Conservation (phyloP, 1,140 invertebrate species). For the Prorops nasuta region DNA sequence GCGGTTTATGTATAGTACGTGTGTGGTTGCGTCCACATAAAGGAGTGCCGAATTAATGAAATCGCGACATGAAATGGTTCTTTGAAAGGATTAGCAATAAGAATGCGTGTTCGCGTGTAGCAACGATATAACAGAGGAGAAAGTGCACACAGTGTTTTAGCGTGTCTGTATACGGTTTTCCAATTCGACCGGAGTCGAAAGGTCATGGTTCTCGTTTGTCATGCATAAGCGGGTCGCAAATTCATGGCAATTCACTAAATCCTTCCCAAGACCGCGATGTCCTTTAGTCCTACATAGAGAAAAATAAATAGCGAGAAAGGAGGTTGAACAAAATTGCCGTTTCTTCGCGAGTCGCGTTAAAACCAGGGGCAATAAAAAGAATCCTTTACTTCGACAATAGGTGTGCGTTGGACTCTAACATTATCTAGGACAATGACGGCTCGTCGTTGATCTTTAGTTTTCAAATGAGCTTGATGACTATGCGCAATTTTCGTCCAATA, state of each 20-base stretch:
- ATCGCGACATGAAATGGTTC: no score
- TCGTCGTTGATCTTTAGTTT: conserved; percentile 1
- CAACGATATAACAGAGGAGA: no score
- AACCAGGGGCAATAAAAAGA: conserved; percentile 13
- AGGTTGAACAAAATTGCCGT: conserved; percentile 25
- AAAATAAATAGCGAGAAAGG: conserved; percentile 28
- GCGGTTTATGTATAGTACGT: no score
- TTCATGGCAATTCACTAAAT: conserved; percentile 23
- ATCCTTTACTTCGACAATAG: conserved; percentile 19
- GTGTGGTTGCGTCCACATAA: no score
- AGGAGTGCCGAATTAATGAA: no score
- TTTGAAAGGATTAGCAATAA: no score
- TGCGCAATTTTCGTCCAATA: no score
- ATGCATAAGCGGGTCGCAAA: conserved; percentile 25
- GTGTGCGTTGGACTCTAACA: neutral
- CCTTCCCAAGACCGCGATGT: conserved; percentile 18
- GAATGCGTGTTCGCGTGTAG: no score
- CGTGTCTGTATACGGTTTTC: no score
- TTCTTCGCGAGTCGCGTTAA: conserved; percentile 12
- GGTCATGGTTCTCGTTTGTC: conserved; percentile 17
- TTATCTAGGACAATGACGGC: conserved; percentile 14
- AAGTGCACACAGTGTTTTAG: no score
- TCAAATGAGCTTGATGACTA: no score
- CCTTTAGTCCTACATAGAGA: conserved; percentile 25
- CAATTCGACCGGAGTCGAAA: conserved; percentile 17